Evolutionary conservation across 2,888 invertebrate species (phyloP).

Genomic region (Drosophila silvestris): DNA sequence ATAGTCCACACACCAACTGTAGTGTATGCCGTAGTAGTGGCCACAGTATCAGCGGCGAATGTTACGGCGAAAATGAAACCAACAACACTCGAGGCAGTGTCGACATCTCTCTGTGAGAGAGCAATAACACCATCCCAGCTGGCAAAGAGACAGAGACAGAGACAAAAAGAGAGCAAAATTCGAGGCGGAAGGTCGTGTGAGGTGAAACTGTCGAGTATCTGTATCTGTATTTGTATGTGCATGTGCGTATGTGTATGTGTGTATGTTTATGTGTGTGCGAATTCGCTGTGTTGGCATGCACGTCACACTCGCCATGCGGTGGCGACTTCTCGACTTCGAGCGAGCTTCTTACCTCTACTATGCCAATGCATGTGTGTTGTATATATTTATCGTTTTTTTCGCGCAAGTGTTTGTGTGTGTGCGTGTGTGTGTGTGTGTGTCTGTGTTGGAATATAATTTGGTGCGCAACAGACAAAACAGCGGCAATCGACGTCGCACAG

Average conservation of each 20-base stretch:
- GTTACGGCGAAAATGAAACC: conserved; percentile 41
- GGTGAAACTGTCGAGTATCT: conserved; percentile 53
- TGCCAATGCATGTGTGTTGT: conserved; percentile 3
- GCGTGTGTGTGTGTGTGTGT: conserved; percentile 4
- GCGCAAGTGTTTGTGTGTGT: background rate
- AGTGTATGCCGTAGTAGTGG: conserved; percentile 37
- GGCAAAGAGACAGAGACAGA: conserved; percentile 15
- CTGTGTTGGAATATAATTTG: conserved; percentile 19
- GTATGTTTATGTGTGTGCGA: conserved; percentile 47
- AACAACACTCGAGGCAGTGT: conserved; percentile 11
- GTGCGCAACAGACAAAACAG: conserved; percentile 57
- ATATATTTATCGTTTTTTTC: conserved; percentile 7
- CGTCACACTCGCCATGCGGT: conserved; percentile 61
- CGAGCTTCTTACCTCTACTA: conserved; percentile 22
- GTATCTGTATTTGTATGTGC: conserved; percentile 15
- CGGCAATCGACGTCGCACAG: conserved; percentile 29
- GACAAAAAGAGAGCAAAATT: conserved; percentile 17
- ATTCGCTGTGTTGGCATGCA: conserved; percentile 73
- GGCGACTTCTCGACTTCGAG: conserved; percentile 17
- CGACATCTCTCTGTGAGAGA: conserved; percentile 42
- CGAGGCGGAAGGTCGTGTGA: conserved; percentile 60
- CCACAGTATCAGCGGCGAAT: conserved; percentile 39
- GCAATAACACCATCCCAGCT: conserved; percentile 29
- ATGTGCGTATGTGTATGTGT: conserved; percentile 44
- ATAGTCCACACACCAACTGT: conserved; percentile 24